Evolutionary conservation across 2,888 invertebrate genomes (phyloP), one percentile per base, ranked within the genome.

Genomic region (Chymomyza procnemis): DNA sequence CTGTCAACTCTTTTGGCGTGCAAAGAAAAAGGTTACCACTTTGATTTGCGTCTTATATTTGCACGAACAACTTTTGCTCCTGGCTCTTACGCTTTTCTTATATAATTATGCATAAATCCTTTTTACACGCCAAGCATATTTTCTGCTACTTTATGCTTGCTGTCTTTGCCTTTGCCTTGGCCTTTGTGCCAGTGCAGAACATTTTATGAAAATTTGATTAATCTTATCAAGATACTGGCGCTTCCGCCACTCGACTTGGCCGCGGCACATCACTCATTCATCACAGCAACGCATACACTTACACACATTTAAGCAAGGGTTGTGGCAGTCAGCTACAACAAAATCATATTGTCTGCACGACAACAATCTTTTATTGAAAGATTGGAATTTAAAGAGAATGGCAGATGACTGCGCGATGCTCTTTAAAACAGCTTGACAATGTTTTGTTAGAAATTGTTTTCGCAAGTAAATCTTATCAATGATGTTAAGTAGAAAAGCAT

Each of bases 171-270:
- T 47, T 46, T 54, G 61, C 55, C 22, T 60, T 14, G 16, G 48
- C 52, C 64, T 55, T 67, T 76, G 71, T 41, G 12, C 71, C 71
- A 76, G 66, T 74, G 60, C 61, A 62, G 50, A 75, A 84, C 86
- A 89, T 87, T 88, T 89, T 87, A 85, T 88, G 90, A 90, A 90
- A 90, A 90, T 90, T 90, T 90, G 90, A 90, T 90, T 90, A 90
- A 90, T 90, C 90, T 90, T 89, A 89, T 90, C 89, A 89, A 87
- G 90, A 88, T 88, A 80, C 74, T 60, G 73, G 70, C 69, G 58
- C 52, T 14, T 3, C 30, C 16, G 47, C 67, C 66, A 68, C 66
- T 63, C 59, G 55, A 58, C 46, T 41, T 41, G 34, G 34, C 60
- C 30, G 67, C 79, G 72, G 19, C 57, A 56, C 41, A 62, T 18